Conservation (phyloP, 2,113 vertebrate species). For the Hassar affinis region DNA sequence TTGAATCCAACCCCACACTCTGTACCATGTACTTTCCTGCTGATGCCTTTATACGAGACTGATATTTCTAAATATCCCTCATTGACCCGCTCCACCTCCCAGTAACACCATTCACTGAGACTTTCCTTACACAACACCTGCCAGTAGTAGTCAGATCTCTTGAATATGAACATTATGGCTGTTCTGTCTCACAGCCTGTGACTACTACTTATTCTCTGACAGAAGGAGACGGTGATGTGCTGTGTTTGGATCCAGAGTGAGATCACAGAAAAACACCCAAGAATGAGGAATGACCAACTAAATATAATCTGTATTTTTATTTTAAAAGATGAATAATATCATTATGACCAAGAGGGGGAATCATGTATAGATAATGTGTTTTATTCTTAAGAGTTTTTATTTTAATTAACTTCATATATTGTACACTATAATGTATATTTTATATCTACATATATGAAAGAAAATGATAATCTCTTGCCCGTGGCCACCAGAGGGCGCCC, state of each 20-base stretch:
- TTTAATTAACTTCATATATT: too few relatives aligned
- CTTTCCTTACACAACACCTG: conserved; percentile 6
- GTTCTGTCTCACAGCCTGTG: not conserved
- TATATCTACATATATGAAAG: too few relatives aligned
- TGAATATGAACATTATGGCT: not conserved
- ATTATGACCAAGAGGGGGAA: too few relatives aligned
- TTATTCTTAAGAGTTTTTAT: too few relatives aligned
- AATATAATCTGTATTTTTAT: too few relatives aligned
- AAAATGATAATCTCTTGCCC: too few relatives aligned
- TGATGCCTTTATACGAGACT: conserved; percentile 19
- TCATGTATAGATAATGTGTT: too few relatives aligned
- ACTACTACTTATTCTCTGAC: conserved; percentile 15
- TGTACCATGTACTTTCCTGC: not conserved
- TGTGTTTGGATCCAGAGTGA: conserved; percentile 15
- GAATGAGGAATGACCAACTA: not conserved
- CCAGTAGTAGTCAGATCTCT: conserved; percentile 3
- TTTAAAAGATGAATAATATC: too few relatives aligned
- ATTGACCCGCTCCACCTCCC: conserved; percentile 7
- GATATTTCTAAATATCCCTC: not conserved
- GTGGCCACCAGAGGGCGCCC: too few relatives aligned
- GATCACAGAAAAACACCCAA: not conserved
- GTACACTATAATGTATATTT: too few relatives aligned
- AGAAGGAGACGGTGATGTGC: not conserved
- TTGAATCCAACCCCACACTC: not conserved
- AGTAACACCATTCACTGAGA: conserved; percentile 21